Conservation (phyloP, 1,140 invertebrate genomes). For the Asbolus verrucosus region DNA sequence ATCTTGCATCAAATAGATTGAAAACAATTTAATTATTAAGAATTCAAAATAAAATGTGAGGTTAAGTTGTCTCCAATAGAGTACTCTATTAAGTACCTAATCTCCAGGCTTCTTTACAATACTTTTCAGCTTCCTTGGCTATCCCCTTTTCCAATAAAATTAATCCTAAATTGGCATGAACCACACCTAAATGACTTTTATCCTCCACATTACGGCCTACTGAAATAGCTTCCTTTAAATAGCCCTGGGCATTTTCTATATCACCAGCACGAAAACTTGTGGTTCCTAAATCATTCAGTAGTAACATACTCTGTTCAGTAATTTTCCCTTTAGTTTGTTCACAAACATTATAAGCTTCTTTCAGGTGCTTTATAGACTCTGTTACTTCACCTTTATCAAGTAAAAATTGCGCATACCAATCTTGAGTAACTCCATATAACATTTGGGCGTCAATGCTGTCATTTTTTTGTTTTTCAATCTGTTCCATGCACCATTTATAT, state of each 20-base stretch:
- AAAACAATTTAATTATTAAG: no score
- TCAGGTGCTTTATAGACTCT: slow-evolving; percentile 76
- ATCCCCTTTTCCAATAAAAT: slow-evolving; percentile 80
- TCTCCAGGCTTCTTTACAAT: slow-evolving; percentile 78
- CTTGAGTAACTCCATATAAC: slow-evolving; percentile 78
- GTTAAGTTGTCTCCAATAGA: no score
- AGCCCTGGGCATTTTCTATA: slow-evolving; percentile 76
- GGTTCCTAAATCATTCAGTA: slow-evolving; percentile 89
- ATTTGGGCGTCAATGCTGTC: slow-evolving; percentile 69
- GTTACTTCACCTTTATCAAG: slow-evolving; percentile 73
- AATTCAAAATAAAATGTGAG: no score
- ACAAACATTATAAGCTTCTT: slow-evolving; percentile 78
- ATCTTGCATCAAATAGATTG: no score
- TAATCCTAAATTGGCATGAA: slow-evolving; percentile 87
- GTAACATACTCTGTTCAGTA: slow-evolving; percentile 79
- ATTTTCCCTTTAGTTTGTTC: slow-evolving; percentile 74
- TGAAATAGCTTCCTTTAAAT: slow-evolving; percentile 78
- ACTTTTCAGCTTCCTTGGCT: slow-evolving; percentile 76
- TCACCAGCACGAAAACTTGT: slow-evolving; percentile 76
- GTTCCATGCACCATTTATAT: slow-evolving; percentile 80
- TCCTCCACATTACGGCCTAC: slow-evolving; percentile 74
- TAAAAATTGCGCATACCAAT: slow-evolving; percentile 86
- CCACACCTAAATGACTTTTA: slow-evolving; percentile 75
- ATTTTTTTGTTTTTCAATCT: slow-evolving; percentile 72
- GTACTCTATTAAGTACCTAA: slow-evolving; percentile 68